Evolutionary conservation across 2,113 vertebrate species (phyloP).

Genomic region (Fulica atra): DNA sequence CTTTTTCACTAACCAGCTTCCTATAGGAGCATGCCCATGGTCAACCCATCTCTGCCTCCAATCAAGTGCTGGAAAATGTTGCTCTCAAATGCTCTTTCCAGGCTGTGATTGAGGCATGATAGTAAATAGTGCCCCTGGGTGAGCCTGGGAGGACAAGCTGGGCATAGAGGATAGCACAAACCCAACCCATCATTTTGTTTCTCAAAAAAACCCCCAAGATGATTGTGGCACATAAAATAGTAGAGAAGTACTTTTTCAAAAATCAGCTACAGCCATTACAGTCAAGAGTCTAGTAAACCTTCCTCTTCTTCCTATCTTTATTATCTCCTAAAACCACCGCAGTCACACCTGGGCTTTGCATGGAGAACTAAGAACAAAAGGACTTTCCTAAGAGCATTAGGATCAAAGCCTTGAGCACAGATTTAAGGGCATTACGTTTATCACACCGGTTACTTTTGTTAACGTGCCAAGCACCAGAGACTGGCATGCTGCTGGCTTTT

Average conservation of each 20-base stretch:
- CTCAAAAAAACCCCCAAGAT: not conserved
- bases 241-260: not conserved
- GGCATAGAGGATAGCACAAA: not conserved
- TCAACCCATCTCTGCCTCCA: not conserved
- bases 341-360: not conserved
- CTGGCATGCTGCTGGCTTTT: not conserved
- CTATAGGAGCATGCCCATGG: not conserved
- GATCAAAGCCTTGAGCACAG: constrained; percentile 21
- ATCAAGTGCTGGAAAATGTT: accelerated
- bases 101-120: not conserved
- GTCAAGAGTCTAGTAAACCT: not conserved
- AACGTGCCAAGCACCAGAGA: not conserved
- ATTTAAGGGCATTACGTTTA: constrained; percentile 14
- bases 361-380: not conserved
- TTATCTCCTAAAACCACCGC: not conserved
- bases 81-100: not conserved
- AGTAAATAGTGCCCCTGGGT: not conserved
- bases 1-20: not conserved
- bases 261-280: not conserved
- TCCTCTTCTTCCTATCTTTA: not conserved
- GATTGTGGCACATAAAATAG: not conserved
- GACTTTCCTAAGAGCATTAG: not conserved
- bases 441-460: not conserved
- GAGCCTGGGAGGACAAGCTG: not conserved
- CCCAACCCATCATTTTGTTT: not conserved